Percentiles rank a stretch among this genome's conserved stretches.
These are phyloP conservation scores for Garra rufa DNA, from an alignment of 2,113 vertebrate species.

Conservation along the genomic window DNA sequence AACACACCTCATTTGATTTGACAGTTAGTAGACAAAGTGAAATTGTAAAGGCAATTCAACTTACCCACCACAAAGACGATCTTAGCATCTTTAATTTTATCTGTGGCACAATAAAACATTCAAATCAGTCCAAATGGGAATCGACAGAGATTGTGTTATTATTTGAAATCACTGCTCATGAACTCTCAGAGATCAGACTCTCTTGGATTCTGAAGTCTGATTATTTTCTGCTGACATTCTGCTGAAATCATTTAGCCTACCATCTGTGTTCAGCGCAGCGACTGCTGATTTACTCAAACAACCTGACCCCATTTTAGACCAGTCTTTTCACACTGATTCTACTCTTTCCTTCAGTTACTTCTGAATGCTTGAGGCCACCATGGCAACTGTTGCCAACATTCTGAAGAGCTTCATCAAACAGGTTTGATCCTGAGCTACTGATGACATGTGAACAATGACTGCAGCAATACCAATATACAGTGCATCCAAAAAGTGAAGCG, in stretches of 20 bases:
- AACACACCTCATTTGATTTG: neutral
- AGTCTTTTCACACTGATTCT: neutral
- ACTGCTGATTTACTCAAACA: conserved; percentile 10
- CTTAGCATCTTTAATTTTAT: conserved; percentile 92
- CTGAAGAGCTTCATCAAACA: neutral
- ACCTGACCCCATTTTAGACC: neutral
- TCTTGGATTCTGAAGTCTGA: neutral
- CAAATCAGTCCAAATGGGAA: neutral
- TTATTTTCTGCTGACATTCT: neutral
- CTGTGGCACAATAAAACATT: conserved; percentile 70
- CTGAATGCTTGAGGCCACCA: conserved; percentile 58
- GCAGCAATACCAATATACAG: no score
- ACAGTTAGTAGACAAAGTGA: neutral
- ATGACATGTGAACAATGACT: neutral
- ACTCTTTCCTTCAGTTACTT: neutral
- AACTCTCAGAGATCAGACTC: neutral
- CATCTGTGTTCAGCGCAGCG: neutral
- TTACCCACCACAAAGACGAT: conserved; percentile 99
- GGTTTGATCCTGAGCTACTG: neutral
- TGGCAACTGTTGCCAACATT: conserved; percentile 68
- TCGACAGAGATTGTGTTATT: neutral
- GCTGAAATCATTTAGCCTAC: conserved; percentile 9
- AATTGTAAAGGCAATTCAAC: conserved; percentile 64
- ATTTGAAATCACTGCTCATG: neutral
- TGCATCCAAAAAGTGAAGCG: no score